Base-by-base conservation (phyloP, 2,888 invertebrate genomes). In the Lampropteryx suffumata region DNA sequence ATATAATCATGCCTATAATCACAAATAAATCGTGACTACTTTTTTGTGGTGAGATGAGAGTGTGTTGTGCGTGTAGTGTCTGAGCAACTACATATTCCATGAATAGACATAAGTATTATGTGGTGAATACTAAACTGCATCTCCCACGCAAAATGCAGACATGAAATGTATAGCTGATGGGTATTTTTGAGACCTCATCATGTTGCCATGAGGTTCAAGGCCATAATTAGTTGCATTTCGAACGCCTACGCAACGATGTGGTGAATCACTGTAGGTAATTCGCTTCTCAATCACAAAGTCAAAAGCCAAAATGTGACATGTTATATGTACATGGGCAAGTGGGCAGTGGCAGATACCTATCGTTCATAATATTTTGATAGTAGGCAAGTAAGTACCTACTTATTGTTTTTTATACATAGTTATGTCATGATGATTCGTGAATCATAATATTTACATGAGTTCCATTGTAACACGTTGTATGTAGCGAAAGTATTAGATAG, bases 221-320 rank as follows among this genome's bases (percentile, higher is more conserved):
- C 64, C 74, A 67, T 69, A 58, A 71, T 76, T 72, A 71, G 75
- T 73, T 85, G 86, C 88, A 87, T 82, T 79, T 67, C 77, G 65
- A 76, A 83, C 75, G 65, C 88, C 88, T 73, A 88, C 88, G 57
- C 67, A 14, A 2, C 40, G 49, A 57, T 87, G 7, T 24, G 11
- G 29, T 29, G 84, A 88, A 68, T 88, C 86, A 85, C 70, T 67
- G 21, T 68, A 5, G 24, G 6, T 24, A 67, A 54, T 75, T 77
- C 62, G 67, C 67, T 71, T 73, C 71, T 72, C 76, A 80, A 76
- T 74, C 71, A 76, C 67, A 61, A 55, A 64, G 61, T 55, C 67
- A 65, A 67, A 67, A 76, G 77, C 74, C 80, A 80, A 77, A 80
- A 73, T 67, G 66, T 65, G 56, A 65, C 56, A 60, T 50, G 56